These are phyloP conservation scores for Sinhomidia bicolor DNA, from an alignment of 2,888 invertebrate genomes.

Conservation along the genomic window DNA sequence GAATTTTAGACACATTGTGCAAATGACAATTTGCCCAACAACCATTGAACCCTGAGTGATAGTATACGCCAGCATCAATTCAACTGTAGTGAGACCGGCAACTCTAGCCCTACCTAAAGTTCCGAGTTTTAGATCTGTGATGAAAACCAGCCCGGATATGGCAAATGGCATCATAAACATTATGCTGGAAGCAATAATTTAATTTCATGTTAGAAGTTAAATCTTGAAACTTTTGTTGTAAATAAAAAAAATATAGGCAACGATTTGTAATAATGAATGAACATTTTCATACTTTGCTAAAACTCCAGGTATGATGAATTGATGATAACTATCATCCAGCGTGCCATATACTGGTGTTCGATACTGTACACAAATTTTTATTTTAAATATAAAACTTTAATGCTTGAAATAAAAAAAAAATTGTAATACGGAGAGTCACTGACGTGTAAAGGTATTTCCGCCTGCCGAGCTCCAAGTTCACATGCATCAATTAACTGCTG, in stretches of 20 bases:
- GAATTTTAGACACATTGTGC: constrained; percentile 58
- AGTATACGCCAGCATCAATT: constrained; percentile 57
- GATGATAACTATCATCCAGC: constrained; percentile 81
- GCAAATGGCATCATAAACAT: constrained; percentile 74
- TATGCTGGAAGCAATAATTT: constrained; percentile 60
- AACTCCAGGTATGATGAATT: constrained; percentile 98
- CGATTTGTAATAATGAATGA: not conserved
- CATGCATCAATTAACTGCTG: constrained; percentile 87
- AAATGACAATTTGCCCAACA: constrained; percentile 65
- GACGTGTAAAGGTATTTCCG: constrained; percentile 81
- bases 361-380: constrained; percentile 48
- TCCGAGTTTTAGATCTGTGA: constrained; percentile 73
- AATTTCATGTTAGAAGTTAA: not conserved
- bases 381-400: not conserved
- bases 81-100: constrained; percentile 82
- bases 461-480: constrained; percentile 91
- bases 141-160: constrained; percentile 72
- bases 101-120: constrained; percentile 71
- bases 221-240: too few species aligned
- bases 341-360: constrained; percentile 66
- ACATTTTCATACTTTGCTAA: constrained; percentile 82
- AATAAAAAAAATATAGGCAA: too few species aligned
- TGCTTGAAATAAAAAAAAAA: not conserved
- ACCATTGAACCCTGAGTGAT: constrained; percentile 66
- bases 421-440: not conserved